Evolutionary conservation across 1,140 invertebrate genomes (phyloP), one percentile per base, ranked within the genome.

Genomic region (Callitettix versicolor): DNA sequence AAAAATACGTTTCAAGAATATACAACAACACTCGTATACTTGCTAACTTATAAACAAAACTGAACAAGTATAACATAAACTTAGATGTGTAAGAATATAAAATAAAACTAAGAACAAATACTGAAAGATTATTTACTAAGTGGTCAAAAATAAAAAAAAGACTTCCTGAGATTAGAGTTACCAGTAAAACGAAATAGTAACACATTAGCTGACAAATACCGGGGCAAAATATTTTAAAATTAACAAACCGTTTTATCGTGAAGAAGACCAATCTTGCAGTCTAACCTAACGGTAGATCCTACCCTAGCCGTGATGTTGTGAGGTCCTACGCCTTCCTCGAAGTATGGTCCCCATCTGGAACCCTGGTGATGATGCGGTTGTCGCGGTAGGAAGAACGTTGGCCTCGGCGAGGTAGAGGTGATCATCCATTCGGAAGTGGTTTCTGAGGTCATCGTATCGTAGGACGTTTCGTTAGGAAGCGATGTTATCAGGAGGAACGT

Each of bases 211-310:
- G n/a, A n/a, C n/a, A n/a, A n/a, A n/a, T n/a, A n/a, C n/a, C n/a
- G n/a, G n/a, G n/a, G n/a, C n/a, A n/a, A n/a, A n/a, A n/a, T n/a
- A n/a, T n/a, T n/a, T n/a, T n/a, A n/a, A n/a, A n/a, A n/a, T n/a
- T n/a, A n/a, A n/a, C n/a, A n/a, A n/a, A 68, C 67, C 47, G 64
- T 66, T 59, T 65, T 64, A 33, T 64, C 63, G 49, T 68, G 64
- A 9, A 68, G 64, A 5, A 68, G 60, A 38, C 62, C 62, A 9
- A 68, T 66, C 51, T 63, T 61, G 57, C 67, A 68, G 55, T 68
- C 64, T 21, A 68, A 46, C 9, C 61, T 57, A 26, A 68, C 64
- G 20, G 58, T 67, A 14, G 62, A 52, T 18, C 67, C 67, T 0
- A 66, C 64, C 30, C 63, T 51, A 4, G 63, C 66, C 1, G 64